A percentile compares a stretch with the other conserved stretches of the same genome.
Conservation (phyloP, 92 coral and sea anemone species). For the Micromussa lordhowensis region DNA sequence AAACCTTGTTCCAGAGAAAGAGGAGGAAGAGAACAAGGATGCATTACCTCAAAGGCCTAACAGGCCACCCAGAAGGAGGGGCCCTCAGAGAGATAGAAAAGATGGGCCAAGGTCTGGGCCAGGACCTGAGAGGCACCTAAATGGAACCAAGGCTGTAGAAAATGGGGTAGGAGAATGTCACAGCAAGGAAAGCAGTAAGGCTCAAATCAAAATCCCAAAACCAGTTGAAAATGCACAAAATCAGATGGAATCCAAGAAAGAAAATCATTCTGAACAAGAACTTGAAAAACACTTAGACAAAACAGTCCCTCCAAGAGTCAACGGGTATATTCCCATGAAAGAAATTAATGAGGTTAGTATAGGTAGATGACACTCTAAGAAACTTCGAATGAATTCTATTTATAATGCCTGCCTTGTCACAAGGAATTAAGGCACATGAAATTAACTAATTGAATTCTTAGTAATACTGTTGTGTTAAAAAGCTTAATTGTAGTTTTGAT, state of each 20-base stretch:
- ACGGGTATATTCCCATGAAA: conserved; percentile 35
- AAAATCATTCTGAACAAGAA: not conserved
- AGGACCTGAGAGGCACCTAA: not conserved
- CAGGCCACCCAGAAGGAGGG: conserved; percentile 52
- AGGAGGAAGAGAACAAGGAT: not conserved
- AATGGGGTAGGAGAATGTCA: conserved; percentile 15
- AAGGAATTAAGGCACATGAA: not conserved
- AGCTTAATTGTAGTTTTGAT: not conserved
- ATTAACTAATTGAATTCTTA: not conserved
- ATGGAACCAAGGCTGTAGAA: conserved; percentile 26
- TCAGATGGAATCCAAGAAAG: conserved; percentile 13
- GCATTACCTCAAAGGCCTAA: conserved; percentile 47
- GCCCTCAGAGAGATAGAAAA: conserved; percentile 23
- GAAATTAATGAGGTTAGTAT: conserved; percentile 39
- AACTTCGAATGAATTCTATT: not conserved
- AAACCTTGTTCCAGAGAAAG: not conserved
- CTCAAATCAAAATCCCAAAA: not conserved
- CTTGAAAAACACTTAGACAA: conserved; percentile 21
- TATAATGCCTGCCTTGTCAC: not conserved
- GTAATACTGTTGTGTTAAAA: not conserved
- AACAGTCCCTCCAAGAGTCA: not conserved
- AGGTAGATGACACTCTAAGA: conserved; percentile 23
- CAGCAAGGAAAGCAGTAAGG: not conserved
- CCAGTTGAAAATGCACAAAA: not conserved
- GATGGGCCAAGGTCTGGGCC: conserved; percentile 31